Conservation (phyloP, 2,888 invertebrate genomes). For the Nymphalis c-album region DNA sequence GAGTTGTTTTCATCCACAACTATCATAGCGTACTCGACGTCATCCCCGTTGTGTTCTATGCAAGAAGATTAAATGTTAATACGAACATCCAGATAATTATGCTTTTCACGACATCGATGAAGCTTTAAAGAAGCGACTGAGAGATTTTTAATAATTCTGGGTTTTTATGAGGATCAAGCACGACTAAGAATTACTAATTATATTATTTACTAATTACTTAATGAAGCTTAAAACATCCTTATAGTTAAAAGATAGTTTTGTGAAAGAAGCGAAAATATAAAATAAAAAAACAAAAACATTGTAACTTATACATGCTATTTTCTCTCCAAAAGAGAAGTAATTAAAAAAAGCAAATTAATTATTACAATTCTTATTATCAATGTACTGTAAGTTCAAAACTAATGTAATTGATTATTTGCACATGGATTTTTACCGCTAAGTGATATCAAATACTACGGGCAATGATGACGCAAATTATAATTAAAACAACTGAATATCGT, state of each 20-base stretch:
- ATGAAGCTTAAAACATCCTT: constrained; percentile 4
- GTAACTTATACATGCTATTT: not conserved
- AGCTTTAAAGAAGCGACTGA: constrained; percentile 67
- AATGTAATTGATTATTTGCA: constrained; percentile 8
- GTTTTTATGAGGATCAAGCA: constrained; percentile 4
- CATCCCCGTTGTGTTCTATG: constrained; percentile 84
- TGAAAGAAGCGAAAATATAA: not conserved
- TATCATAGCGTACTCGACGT: constrained; percentile 93
- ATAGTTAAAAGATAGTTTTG: constrained; percentile 6
- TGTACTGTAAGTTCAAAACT: not conserved
- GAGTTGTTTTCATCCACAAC: constrained; percentile 95
- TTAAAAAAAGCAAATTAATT: constrained; percentile 8
- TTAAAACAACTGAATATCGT: constrained; percentile 51
- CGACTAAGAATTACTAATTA: constrained; percentile 7
- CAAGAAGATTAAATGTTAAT: constrained; percentile 35
- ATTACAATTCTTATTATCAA: not conserved
- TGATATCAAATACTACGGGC: constrained; percentile 36
- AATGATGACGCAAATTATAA: constrained; percentile 71
- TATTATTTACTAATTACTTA: no score
- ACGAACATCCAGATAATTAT: constrained; percentile 12
- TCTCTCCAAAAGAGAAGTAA: not conserved
- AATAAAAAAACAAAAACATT: not conserved
- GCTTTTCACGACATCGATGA: constrained; percentile 62
- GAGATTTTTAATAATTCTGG: constrained; percentile 5
- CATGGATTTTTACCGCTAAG: constrained; percentile 24